Conservation (phyloP, 2,113 vertebrate genomes). For the Corydoras sp. region DNA sequence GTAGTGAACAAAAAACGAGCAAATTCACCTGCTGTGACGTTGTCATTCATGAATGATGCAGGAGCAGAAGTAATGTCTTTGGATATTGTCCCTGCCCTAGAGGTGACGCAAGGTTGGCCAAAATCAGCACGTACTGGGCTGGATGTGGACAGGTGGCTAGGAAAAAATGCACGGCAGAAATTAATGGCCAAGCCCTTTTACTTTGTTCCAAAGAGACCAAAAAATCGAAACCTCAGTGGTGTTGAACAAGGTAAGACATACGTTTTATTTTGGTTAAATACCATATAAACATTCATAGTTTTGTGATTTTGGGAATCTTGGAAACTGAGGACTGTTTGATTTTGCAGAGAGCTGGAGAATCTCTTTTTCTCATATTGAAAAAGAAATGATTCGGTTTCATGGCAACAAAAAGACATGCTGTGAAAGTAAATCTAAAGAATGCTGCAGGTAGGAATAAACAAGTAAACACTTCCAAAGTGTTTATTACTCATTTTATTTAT, state of each 20-base stretch:
- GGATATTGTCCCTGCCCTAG: conserved; percentile 59
- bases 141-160: conserved; percentile 53
- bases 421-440: conserved; percentile 44
- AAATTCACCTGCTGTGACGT: conserved; percentile 47
- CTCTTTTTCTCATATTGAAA: conserved; percentile 66
- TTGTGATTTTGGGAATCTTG: not conserved
- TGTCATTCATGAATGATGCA: conserved; percentile 40
- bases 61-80: conserved; percentile 47
- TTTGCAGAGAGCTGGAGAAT: conserved; percentile 66
- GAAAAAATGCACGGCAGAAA: conserved; percentile 45
- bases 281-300: not conserved
- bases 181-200: conserved; percentile 41
- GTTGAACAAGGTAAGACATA: conserved; percentile 55
- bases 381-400: conserved; percentile 56
- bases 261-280: not conserved
- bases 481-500: not conserved
- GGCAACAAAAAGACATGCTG: conserved; percentile 59
- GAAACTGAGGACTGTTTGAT: not conserved
- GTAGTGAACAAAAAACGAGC: conserved; percentile 45
- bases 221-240: conserved; percentile 37
- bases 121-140: conserved; percentile 32
- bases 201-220: conserved; percentile 57
- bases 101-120: conserved; percentile 55
- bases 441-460: conserved; percentile 56
- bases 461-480: not conserved